phyloP scores from a whole-genome alignment of 2,113 vertebrate species.

The Oryzias curvinotus region DNA sequence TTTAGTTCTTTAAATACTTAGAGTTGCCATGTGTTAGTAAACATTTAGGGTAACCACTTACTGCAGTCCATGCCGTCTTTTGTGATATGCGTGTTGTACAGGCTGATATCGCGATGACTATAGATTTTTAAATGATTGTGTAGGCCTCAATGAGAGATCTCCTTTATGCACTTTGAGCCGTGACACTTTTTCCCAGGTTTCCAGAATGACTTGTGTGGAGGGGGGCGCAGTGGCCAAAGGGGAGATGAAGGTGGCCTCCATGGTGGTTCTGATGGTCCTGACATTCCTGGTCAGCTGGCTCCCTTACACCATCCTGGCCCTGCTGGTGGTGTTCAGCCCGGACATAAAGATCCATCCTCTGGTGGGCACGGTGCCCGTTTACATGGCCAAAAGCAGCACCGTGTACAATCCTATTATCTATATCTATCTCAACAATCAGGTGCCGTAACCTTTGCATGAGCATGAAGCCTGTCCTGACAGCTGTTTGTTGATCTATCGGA shows the following conservation, averaged over 20 bases:
- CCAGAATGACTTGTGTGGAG: conserved; percentile 62
- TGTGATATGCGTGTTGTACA: too few relatives aligned
- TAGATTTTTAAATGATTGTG: too few relatives aligned
- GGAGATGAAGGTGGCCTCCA: conserved; percentile 56
- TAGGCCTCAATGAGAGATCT: too few relatives aligned
- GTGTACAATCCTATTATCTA: conserved; percentile 71
- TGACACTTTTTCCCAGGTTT: conserved; percentile 46
- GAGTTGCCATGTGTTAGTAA: too few relatives aligned
- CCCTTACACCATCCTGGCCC: conserved; percentile 67
- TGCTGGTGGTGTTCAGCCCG: conserved; percentile 56
- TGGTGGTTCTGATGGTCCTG: conserved; percentile 68
- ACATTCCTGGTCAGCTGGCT: conserved; percentile 73
- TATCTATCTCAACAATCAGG: conserved; percentile 77
- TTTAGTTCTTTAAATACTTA: too few relatives aligned
- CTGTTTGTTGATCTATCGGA: not conserved
- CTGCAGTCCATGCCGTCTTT: too few relatives aligned
- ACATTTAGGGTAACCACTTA: too few relatives aligned
- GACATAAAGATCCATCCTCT: conserved; percentile 57
- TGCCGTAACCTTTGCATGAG: not conserved
- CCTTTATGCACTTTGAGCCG: too few relatives aligned
- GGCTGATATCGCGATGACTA: too few relatives aligned
- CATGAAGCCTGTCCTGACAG: not conserved
- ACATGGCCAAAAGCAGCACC: conserved; percentile 75
- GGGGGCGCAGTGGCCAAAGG: conserved; percentile 67
- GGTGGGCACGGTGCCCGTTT: conserved; percentile 63